Evolutionary conservation across 2,113 vertebrate genomes (phyloP).

Genomic region (Rhipidura dahli): DNA sequence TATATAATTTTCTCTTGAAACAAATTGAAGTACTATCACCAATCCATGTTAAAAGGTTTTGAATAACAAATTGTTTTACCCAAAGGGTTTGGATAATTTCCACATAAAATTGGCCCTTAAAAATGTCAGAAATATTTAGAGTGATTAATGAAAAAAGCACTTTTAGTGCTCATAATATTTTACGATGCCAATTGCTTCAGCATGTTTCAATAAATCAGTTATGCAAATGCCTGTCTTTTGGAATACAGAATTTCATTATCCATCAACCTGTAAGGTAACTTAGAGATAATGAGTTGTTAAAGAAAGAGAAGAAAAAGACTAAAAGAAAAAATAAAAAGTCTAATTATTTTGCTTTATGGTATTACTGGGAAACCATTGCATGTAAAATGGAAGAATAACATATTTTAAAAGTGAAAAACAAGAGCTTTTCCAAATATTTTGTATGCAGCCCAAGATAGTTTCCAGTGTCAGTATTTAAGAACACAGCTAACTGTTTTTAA

Average conservation of each 20-base stretch:
- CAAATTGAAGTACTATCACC: background rate
- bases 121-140: conserved; percentile 36
- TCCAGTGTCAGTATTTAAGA: background rate
- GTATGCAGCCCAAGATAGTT: background rate
- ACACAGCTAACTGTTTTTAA: background rate
- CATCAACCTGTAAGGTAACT: background rate
- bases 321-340: background rate
- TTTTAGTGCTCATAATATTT: conserved; percentile 20
- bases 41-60: background rate
- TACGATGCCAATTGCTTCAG: conserved; percentile 8
- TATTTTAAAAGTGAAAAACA: background rate
- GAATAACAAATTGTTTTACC: conserved; percentile 55
- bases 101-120: conserved; percentile 43
- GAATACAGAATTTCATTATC: background rate
- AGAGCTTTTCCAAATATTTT: background rate
- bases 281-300: background rate
- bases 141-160: conserved; percentile 52
- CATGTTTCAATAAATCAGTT: conserved; percentile 35
- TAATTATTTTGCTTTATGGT: rapidly evolving
- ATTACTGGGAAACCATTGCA: background rate
- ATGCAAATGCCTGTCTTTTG: background rate
- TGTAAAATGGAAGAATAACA: background rate
- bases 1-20: background rate
- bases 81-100: conserved; percentile 47
- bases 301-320: background rate